Evolutionary conservation across 64 coral and sea anemone species (phyloP), one percentile per base, ranked within the genome.

Genomic region (Platygyra sinensis): DNA sequence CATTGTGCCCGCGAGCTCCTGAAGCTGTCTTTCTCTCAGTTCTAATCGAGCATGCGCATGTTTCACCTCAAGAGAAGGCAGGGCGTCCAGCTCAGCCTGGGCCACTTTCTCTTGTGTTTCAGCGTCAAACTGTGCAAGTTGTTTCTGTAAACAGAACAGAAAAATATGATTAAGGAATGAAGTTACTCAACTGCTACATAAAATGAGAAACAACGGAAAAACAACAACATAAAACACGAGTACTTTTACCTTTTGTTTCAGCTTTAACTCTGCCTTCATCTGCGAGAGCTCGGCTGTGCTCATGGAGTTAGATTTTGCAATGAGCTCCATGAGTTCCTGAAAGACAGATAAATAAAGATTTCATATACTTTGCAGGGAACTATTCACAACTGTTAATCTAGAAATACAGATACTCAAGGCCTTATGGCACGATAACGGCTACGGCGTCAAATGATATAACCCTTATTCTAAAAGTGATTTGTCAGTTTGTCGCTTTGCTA

Each of bases 1-100:
- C 97, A 99, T 99, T 54, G 97, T 99, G 42, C 97, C 97, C 67
- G 97, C 97, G 8, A 99, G 91, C 63, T 99, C 97, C 49, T 93
- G 88, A 57, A 99, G 86, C 59, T 99, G 97, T 91, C 76, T 93
- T 39, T 99, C 97, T 72, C 97, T 83, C 28, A 99, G 67, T 63
- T 95, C 94, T 62, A 99, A 76, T 63, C 97, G 86, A 2, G 91
- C 97, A 76, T 99, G 87, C 31, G 97, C 97, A 83, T 99, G 97
- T 61, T 99, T 99, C 60, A 99, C 91, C 10, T 99, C 94, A 57
- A 99, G 65, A 46, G 97, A 99, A 10, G 97, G 97, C 42, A 93
- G 24, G 19, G 91, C 84, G 25, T 99, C 88, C 18, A 89, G 78
- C 78, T 99, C 97, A 15, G 97, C 94, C 16, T 89, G 86, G 6